Base-by-base conservation (phyloP, 2,888 invertebrate genomes). In the Drosophila melanosoma region DNA sequence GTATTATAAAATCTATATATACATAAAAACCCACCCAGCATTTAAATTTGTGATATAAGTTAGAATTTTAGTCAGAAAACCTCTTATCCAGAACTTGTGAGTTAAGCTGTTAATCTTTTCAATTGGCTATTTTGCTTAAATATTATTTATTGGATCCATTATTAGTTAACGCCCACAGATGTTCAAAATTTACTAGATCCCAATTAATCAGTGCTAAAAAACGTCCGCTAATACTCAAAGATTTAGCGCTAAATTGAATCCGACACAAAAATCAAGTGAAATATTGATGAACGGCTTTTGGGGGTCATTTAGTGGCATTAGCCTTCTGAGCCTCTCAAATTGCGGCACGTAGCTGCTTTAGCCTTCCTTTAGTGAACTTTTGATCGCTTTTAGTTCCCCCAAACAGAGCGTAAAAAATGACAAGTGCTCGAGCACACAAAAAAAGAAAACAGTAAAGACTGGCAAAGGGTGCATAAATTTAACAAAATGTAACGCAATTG, bases 391-490 rank as follows among this genome's bases (percentile, higher is more conserved):
- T 35, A 48, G 52, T 68, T 61, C 54, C 71, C 59, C 36, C 48
- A 56, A 57, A 26, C 40, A 54, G 57, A 51, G 52, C 70, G 63
- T 83, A 87, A 86, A 87, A 83, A 88, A 76, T 69, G 82, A 86
- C 90, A 87, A 87, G 88, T 86, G 86, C 72, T 71, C 15, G 66
- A 45, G 51, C 56, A 57, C 49, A 49, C 32, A 45, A 17, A 32
- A 12, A 26, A 10, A 61, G 35, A 45, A 63, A 48, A 51, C 57
- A 36, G 11, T 56, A 57, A 48, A n/a, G 11, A 40, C 35, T 57
- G 48, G 62, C 76, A 89, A 89, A 83, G 87, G 87, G 87, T 87
- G 87, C 87, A 87, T 87, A 87, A 87, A 87, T 87, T 87, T 83
- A 76, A 82, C 81, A 58, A 79, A 81, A 82, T 87, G 90, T 87